A percentile compares a stretch with the other conserved stretches of the same genome.
phyloP scores from a whole-genome alignment of 2,113 vertebrate genomes.

The Neomonachus schauinslandi region DNA sequence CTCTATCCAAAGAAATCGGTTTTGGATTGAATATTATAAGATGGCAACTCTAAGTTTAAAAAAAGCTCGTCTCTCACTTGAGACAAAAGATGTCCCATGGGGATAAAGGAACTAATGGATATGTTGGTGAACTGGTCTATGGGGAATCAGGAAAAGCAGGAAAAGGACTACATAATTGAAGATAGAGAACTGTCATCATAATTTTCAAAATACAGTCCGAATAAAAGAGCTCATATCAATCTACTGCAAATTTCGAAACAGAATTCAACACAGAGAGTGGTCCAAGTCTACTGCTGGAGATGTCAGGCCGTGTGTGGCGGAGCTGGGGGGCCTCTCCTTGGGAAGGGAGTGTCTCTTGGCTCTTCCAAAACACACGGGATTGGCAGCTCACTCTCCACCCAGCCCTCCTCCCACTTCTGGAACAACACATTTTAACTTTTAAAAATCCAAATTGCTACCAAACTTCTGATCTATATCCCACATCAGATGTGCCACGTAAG shows the following conservation, averaged over 20 bases:
- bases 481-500: not conserved
- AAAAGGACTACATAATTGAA: not conserved
- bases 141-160: not conserved
- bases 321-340: not conserved
- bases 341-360: not conserved
- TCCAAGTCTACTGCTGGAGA: too few relatives aligned
- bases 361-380: not conserved
- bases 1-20: not conserved
- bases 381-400: too few relatives aligned
- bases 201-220: constrained; percentile 16
- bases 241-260: not conserved
- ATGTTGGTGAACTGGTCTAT: not conserved
- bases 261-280: not conserved
- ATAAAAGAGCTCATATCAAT: not conserved
- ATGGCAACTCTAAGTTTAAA: not conserved
- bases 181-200: not conserved
- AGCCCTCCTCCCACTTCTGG: not conserved
- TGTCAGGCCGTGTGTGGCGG: not conserved
- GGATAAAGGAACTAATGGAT: not conserved
- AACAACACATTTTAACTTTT: not conserved
- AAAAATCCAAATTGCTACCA: not conserved
- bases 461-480: not conserved
- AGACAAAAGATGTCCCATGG: not conserved
- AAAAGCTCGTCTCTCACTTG: not conserved
- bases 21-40: not conserved